Conservation (phyloP, 2,113 vertebrate species). For the Lycocorax pyrrhopterus region DNA sequence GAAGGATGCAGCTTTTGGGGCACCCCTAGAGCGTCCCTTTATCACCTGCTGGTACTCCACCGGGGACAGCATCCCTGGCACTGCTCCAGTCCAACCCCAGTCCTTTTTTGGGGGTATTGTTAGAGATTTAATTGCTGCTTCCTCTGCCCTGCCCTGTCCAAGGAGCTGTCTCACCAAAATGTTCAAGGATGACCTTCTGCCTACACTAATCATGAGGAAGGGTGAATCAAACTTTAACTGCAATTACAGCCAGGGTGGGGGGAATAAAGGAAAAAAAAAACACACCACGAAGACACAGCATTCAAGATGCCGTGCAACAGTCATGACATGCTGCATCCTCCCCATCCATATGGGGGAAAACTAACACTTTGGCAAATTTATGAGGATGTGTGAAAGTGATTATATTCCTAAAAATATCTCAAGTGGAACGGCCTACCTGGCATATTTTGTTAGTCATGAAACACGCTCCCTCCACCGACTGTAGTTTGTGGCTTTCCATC, state of each 20-base stretch:
- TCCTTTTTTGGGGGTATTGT: background rate
- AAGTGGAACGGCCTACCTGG: conserved; percentile 55
- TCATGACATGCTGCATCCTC: conserved; percentile 45
- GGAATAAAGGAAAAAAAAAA: background rate
- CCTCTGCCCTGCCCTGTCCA: background rate
- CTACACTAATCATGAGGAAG: background rate
- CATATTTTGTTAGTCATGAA: conserved; percentile 67
- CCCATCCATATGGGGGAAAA: conserved; percentile 47
- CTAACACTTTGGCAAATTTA: conserved; percentile 60
- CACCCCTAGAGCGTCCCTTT: background rate
- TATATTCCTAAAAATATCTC: conserved; percentile 66
- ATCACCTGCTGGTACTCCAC: background rate
- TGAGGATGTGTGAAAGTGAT: conserved; percentile 61
- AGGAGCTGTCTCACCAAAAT: background rate
- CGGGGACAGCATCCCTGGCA: background rate
- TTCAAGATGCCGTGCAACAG: conserved; percentile 24
- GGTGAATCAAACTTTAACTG: background rate
- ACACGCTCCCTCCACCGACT: conserved; percentile 50
- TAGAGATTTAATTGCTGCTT: background rate
- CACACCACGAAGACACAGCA: background rate
- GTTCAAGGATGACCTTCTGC: background rate
- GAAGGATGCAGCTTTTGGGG: background rate
- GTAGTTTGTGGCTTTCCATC: conserved; percentile 55
- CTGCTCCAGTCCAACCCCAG: background rate
- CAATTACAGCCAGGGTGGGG: background rate